These are phyloP conservation scores for Ceyx melanurus DNA, from an alignment of 2,113 vertebrate genomes.

Conservation along the genomic window DNA sequence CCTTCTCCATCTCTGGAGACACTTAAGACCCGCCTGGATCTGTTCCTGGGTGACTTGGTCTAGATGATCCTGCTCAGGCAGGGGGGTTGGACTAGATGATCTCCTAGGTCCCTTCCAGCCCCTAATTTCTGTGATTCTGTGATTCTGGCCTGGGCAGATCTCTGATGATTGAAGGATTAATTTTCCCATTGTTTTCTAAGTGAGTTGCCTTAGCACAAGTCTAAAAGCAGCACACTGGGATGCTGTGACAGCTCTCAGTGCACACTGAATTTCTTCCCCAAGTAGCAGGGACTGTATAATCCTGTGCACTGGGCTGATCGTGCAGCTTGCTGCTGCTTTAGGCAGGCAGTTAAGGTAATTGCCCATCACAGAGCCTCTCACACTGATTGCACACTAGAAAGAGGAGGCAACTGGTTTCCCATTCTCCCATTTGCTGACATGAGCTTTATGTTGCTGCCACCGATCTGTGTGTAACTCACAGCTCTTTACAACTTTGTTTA, in stretches of 20 bases:
- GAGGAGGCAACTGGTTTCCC: slow-evolving; percentile 1
- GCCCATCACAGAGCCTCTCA: slow-evolving; percentile 46
- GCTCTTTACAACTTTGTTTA: slow-evolving; percentile 62
- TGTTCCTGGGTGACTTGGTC: no score
- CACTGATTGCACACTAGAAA: slow-evolving; percentile 47
- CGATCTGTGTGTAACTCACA: neutral
- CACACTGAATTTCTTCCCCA: slow-evolving; percentile 54
- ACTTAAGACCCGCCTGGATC: no score
- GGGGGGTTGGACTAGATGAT: neutral
- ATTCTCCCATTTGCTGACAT: slow-evolving; percentile 56
- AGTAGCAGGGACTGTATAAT: slow-evolving; percentile 29
- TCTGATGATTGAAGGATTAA: neutral
- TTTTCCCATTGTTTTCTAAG: neutral
- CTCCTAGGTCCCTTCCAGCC: no score
- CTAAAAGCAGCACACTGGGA: neutral
- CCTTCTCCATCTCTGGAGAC: no score
- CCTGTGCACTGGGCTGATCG: slow-evolving; percentile 48
- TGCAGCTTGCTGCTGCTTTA: slow-evolving; percentile 40
- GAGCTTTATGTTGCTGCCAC: slow-evolving; percentile 35
- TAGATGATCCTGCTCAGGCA: no score
- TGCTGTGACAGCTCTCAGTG: neutral
- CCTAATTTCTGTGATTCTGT: no score
- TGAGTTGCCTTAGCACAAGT: neutral
- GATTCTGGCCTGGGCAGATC: neutral
- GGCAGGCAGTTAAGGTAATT: slow-evolving; percentile 67